Percentiles rank a stretch among this genome's conserved stretches.
Conservation (phyloP, 2,888 invertebrate genomes). For the Caenorhabditis uteleia region DNA sequence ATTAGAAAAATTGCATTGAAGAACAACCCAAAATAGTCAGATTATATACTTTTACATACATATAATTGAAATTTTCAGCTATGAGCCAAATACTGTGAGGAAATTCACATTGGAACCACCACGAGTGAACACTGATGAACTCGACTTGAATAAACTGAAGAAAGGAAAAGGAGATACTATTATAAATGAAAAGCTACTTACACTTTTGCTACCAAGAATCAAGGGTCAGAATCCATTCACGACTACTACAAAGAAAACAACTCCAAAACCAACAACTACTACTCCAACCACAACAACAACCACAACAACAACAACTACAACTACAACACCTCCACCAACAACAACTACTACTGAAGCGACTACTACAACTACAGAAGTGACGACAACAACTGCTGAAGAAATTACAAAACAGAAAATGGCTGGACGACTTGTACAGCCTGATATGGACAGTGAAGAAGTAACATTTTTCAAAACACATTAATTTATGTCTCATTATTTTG, state of each 20-base stretch:
- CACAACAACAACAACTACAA: conserved; percentile 15
- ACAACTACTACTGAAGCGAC: conserved; percentile 13
- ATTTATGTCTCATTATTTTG: neutral
- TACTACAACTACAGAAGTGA: conserved; percentile 15
- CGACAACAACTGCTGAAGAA: conserved; percentile 24
- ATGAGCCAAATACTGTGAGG: conserved; percentile 17
- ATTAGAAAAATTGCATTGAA: conserved; percentile 45
- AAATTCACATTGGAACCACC: conserved; percentile 37
- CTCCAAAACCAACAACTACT: conserved; percentile 21
- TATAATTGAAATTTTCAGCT: conserved; percentile 11
- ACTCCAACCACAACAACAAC: conserved; percentile 21
- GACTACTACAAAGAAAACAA: conserved; percentile 25
- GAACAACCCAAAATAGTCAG: conserved; percentile 37
- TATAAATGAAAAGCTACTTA: conserved; percentile 51
- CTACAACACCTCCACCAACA: conserved; percentile 8
- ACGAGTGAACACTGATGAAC: conserved; percentile 21
- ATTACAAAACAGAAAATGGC: conserved; percentile 22
- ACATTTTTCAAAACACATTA: neutral
- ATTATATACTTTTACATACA: neutral
- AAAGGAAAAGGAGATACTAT: conserved; percentile 52
- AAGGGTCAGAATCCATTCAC: conserved; percentile 46
- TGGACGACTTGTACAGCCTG: conserved; percentile 35
- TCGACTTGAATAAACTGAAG: conserved; percentile 30
- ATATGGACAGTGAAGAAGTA: conserved; percentile 34
- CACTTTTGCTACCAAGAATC: conserved; percentile 47